Base-by-base conservation (phyloP, 2,888 invertebrate species). In the Perdita meconis region DNA sequence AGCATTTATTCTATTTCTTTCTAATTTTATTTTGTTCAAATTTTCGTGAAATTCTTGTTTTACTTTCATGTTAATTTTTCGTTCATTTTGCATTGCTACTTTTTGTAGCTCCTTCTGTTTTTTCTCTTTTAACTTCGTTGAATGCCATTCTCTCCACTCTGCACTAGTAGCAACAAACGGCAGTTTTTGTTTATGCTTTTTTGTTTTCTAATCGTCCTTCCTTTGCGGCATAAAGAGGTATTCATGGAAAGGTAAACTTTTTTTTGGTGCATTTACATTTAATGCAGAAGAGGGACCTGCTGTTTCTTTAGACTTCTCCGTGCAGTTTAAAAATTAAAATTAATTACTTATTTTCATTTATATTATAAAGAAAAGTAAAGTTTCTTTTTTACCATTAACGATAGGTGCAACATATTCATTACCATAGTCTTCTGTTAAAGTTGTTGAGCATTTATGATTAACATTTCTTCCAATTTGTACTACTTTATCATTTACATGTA, bases 221-320 rank as follows among this genome's bases (percentile, higher is more conserved):
- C n/a, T 40, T n/a, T 40, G 13, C n/a, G 40, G n/a, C 40, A 40
- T 40, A 40, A n/a, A 40, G n/a, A 40, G 40, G 6, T n/a, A 40
- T 13, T 40, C 40, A 0, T n/a, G 40, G n/a, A 40, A 40, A 40
- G n/a, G 1, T 40, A n/a, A 40, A 40, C n/a, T 13, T 40, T 13
- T 40, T 40, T 40, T 40, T 40, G n/a, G n/a, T 40, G n/a, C 13
- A n/a, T 40, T 40, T n/a, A n/a, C n/a, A 40, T n/a, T 40, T 40
- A n/a, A n/a, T n/a, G n/a, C n/a, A n/a, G 40, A 40, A 40, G 13
- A 40, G n/a, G 40, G 12, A 36, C 36, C 5, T 36, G 12, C 36
- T 36, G 36, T 38, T 40, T n/a, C 40, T 40, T 12, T 40, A 40
- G 40, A 12, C n/a, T 40, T 3, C 13, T 40, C 12, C 12, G n/a